Base-by-base conservation (phyloP, 2,113 vertebrate genomes). In the Merops nubicus region DNA sequence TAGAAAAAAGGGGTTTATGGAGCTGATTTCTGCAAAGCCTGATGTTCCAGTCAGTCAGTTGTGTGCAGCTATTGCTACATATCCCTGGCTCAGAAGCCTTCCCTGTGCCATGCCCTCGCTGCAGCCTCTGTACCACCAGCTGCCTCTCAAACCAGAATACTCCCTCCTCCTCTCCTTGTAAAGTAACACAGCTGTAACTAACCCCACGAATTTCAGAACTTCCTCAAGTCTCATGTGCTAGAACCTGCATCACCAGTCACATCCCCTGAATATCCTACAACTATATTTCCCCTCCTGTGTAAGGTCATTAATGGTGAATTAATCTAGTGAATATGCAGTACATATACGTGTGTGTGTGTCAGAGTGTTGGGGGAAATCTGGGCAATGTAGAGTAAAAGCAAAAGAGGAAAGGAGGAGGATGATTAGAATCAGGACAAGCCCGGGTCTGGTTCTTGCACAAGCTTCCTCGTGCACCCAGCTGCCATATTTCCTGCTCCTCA, bases 11-110 rank as follows among this genome's bases (percentile, higher is more conserved):
- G 0, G 11, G 14, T 48, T 67, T 90, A 74, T 7, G n/a, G 48
- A 77, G 15, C 31, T 4, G 8, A 91, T 69, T 91, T 93, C 51
- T 95, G 82, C 73, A 89, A 75, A 94, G 83, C 51, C 83, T 89
- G 75, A 86, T 72, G 36, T 75, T 90, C 67, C 50, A 74, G 75
- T 74, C 59, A 70, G n/a, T 48, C 87, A 76, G 0, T 28, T 59
- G 33, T 11, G 74, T 70, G 43, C 23, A 91, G 45, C 48, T 50
- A 23, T 65, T 72, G 57, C 53, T 45, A 59, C 12, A 19, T 29
- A 47, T n/a, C 72, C 31, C 33, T 54, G 33, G n/a, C 18, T 64
- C 62, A 48, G 45, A 65, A 93, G 34, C 15, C 60, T 81, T 68
- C 38, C 4, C 47, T 50, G 36, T 84, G 51, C 45, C 68, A 47